phyloP scores from a whole-genome alignment of 2,888 invertebrate genomes.

The Ophion obscuratus region DNA sequence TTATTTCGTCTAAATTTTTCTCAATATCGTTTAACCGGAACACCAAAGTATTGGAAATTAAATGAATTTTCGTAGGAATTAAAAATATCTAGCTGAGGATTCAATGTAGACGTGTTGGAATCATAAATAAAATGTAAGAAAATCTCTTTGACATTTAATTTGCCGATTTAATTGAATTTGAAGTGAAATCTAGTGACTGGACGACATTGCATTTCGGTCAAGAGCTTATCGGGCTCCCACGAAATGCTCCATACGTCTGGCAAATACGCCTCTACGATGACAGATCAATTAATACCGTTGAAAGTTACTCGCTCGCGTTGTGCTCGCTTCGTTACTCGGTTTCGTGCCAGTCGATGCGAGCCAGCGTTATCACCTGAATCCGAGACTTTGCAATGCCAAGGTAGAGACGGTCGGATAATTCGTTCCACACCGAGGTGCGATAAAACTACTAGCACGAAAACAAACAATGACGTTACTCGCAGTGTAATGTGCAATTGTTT shows the following conservation, averaged over 20 bases:
- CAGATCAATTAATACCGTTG: not conserved
- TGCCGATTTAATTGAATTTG: not conserved
- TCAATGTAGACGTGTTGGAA: no score
- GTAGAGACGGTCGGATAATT: slow-evolving; percentile 23
- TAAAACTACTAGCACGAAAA: not conserved
- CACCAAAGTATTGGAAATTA: no score
- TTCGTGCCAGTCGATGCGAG: not conserved
- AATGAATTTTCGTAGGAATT: no score
- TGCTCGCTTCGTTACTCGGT: not conserved
- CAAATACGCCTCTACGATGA: slow-evolving; percentile 12
- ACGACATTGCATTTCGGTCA: not conserved
- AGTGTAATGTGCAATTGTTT: not conserved
- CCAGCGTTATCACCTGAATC: slow-evolving; percentile 20
- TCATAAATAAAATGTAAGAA: no score
- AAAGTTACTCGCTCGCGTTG: not conserved
- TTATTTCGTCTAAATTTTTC: not conserved
- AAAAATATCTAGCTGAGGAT: no score
- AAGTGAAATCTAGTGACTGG: not conserved
- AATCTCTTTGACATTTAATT: not conserved
- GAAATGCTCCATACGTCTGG: not conserved
- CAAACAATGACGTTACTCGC: not conserved
- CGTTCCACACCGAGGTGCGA: not conserved
- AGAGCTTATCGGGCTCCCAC: not conserved
- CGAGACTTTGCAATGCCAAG: slow-evolving; percentile 53
- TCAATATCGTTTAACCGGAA: no score